These are phyloP conservation scores for Lagria hirta DNA, from an alignment of 2,888 invertebrate genomes.

Conservation along the genomic window DNA sequence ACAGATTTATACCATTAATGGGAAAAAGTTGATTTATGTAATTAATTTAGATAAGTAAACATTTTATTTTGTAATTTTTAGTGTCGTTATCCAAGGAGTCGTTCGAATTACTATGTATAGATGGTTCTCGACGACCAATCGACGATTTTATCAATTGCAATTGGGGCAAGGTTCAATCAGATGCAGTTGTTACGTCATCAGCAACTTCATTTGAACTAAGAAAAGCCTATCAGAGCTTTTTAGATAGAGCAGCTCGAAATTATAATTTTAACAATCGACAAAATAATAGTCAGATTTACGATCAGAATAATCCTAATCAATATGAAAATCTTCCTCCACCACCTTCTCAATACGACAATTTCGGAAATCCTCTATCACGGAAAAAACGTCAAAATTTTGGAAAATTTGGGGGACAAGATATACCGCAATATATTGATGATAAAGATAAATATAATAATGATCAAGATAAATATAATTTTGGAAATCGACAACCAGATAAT, in stretches of 20 bases:
- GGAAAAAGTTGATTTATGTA: no score
- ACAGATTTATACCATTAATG: no score
- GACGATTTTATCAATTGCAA: constrained; percentile 74
- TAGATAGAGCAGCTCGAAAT: constrained; percentile 63
- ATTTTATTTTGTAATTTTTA: constrained; percentile 48
- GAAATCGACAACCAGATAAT: constrained; percentile 18
- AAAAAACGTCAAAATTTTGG: constrained; percentile 41
- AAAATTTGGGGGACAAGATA: constrained; percentile 43
- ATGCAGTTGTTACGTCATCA: constrained; percentile 84
- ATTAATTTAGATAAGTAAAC: no score
- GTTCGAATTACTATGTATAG: constrained; percentile 80
- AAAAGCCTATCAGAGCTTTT: constrained; percentile 64
- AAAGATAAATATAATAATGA: constrained; percentile 13
- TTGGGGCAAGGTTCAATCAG: constrained; percentile 84
- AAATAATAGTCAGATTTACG: constrained; percentile 2
- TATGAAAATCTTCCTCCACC: no score
- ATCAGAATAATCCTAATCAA: constrained; percentile 35
- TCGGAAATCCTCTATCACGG: constrained; percentile 38
- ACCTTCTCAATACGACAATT: constrained; percentile 35
- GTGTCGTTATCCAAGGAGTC: constrained; percentile 66
- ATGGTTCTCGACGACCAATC: constrained; percentile 70
- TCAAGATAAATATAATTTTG: constrained; percentile 1
- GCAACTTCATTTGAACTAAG: constrained; percentile 65
- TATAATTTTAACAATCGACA: constrained; percentile 47
- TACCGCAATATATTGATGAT: constrained; percentile 16